Percentiles rank a stretch among this genome's conserved stretches.
These are phyloP conservation scores for Lycocorax pyrrhopterus DNA, from an alignment of 2,113 vertebrate genomes.

Conservation along the genomic window DNA sequence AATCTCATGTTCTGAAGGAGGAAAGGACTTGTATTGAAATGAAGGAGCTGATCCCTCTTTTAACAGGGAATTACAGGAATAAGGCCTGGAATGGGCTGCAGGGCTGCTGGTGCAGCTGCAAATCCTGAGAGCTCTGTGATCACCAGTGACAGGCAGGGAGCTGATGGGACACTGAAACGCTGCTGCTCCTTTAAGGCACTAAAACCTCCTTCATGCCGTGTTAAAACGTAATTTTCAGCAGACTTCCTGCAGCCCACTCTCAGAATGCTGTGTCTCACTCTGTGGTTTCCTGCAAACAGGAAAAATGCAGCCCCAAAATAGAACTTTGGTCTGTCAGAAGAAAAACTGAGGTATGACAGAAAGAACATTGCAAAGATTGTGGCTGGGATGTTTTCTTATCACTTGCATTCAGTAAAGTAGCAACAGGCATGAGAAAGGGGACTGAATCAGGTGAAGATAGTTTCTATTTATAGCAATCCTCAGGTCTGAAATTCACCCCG, in stretches of 20 bases:
- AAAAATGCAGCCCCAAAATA: not conserved
- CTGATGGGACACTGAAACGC: not conserved
- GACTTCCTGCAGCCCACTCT: not conserved
- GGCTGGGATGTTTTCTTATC: not conserved
- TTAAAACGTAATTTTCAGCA: not conserved
- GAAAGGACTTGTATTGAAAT: not conserved
- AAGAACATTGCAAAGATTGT: not conserved
- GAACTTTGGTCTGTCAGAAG: not conserved
- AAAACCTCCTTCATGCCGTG: not conserved
- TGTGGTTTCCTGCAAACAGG: not conserved
- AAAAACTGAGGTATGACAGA: not conserved
- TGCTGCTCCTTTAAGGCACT: not conserved
- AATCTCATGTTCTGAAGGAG: not conserved
- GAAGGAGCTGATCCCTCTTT: not conserved
- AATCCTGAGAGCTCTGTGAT: not conserved
- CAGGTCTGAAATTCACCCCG: not conserved
- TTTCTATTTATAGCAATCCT: not conserved
- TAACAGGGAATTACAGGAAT: not conserved
- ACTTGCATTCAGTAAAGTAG: not conserved
- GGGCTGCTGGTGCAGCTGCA: not conserved
- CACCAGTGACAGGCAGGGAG: not conserved
- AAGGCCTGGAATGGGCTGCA: not conserved
- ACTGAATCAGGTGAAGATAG: not conserved
- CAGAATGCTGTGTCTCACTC: accelerated
- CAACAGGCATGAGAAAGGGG: not conserved